Percentiles rank a stretch among this genome's conserved stretches.
phyloP scores from a whole-genome alignment of 2,113 vertebrate genomes.

The Gorsachius goisagi region DNA sequence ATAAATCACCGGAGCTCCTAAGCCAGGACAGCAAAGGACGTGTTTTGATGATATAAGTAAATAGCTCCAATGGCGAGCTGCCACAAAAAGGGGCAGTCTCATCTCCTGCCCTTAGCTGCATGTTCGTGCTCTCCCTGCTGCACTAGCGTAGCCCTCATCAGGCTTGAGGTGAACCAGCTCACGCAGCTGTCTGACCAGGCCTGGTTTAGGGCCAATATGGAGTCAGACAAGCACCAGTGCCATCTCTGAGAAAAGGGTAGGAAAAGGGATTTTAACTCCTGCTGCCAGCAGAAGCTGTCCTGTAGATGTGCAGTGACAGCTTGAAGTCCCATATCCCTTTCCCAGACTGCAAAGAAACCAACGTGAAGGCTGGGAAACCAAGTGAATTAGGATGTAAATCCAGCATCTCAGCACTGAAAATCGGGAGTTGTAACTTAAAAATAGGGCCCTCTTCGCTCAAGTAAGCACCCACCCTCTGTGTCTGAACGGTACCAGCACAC shows the following conservation, averaged over 20 bases:
- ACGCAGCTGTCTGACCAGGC: neutral
- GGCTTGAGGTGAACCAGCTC: neutral
- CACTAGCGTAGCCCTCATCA: fast-evolving
- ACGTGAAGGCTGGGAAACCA: neutral
- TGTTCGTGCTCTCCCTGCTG: neutral
- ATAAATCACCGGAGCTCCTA: neutral
- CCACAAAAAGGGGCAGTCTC: neutral
- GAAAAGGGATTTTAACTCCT: neutral
- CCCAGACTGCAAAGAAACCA: neutral
- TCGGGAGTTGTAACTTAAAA: neutral
- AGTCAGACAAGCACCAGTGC: neutral
- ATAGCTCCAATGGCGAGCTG: neutral
- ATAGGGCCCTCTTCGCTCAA: neutral
- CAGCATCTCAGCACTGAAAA: neutral
- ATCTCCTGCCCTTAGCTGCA: neutral
- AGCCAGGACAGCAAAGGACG: neutral
- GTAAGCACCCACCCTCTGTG: neutral
- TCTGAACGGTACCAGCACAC: neutral
- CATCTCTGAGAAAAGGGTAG: neutral
- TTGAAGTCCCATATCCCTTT: neutral
- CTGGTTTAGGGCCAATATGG: neutral
- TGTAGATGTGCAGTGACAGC: neutral
- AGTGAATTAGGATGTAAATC: neutral
- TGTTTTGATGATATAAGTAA: neutral
- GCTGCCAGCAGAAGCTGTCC: neutral